These are phyloP conservation scores for Amphiprion percula DNA, from an alignment of 2,113 vertebrate species.

Conservation along the genomic window DNA sequence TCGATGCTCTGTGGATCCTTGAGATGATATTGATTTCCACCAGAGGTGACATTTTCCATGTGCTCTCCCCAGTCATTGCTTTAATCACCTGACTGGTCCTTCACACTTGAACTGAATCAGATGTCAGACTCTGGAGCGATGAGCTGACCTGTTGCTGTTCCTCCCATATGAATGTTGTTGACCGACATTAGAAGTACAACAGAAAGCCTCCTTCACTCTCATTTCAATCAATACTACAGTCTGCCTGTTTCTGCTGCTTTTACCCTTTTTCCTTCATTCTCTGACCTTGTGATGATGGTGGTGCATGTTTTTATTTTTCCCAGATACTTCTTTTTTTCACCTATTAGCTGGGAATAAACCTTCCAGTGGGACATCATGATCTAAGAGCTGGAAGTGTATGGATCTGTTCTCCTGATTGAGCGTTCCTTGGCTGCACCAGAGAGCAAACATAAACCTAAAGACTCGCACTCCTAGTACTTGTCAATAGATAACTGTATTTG, in stretches of 20 bases:
- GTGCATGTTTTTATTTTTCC: not conserved
- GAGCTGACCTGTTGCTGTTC: conserved; percentile 48
- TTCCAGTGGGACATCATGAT: not conserved
- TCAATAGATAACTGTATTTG: conserved; percentile 53
- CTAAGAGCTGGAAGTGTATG: conserved; percentile 30
- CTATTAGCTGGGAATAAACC: not conserved
- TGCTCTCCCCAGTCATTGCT: conserved; percentile 65
- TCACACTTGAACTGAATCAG: conserved; percentile 68
- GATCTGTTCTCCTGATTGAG: conserved; percentile 52
- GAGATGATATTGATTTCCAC: conserved; percentile 73
- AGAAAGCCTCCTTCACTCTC: not conserved
- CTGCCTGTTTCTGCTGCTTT: not conserved
- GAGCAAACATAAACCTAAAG: conserved; percentile 61
- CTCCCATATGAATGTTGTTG: not conserved
- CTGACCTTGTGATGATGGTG: not conserved
- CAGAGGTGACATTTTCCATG: conserved; percentile 75
- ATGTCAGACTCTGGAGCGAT: conserved; percentile 57
- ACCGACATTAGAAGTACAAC: not conserved
- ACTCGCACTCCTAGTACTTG: conserved; percentile 44
- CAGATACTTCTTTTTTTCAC: not conserved
- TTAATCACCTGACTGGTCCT: conserved; percentile 68
- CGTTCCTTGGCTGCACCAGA: conserved; percentile 26
- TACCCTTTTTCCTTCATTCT: not conserved
- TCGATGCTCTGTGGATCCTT: conserved; percentile 53
- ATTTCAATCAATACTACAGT: conserved; percentile 4